Evolutionary conservation across 2,888 invertebrate species (phyloP), one percentile per base, ranked within the genome.

Genomic region (Aleiodes leptofemur): DNA sequence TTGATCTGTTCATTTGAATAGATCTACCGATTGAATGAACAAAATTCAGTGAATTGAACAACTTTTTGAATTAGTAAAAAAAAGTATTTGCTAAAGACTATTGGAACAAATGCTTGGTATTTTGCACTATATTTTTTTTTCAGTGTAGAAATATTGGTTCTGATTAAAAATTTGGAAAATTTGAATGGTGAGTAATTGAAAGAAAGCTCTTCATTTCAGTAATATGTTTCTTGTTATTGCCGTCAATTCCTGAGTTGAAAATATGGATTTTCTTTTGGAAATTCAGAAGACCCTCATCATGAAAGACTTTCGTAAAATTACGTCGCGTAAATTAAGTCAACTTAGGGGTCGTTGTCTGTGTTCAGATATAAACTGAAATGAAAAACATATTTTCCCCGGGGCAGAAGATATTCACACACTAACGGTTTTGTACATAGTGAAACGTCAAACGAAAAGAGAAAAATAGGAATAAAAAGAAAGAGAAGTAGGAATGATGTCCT

Each of bases 291-390:
- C 69, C 76, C 76, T 76, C 76, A 72, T 72, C 78, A 76, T 77
- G 71, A 76, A 80, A 77, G 75, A 79, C 80, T 80, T 80, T 82
- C 79, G 78, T 80, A 69, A 80, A 80, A 81, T 81, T 82, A 80
- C 78, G 78, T 51, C 69, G 69, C 59, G 72, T 57, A 73, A 80
- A 80, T 80, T 74, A 78, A 81, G 77, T 77, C 74, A 75, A 72
- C 55, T 56, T 56, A 50, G 51, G 59, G 53, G 51, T 23, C 11
- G 38, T 29, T 55, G 57, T 50, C 64, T 29, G 72, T 68, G 51
- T 69, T 69, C 71, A 74, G 56, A 57, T 55, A 56, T 56, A 69
- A 71, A 61, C 69, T 53, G 73, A 72, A 57, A 71, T 53, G 72
- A 72, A 76, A 74, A 73, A 74, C 69, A 72, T 76, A 78, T 79